These are phyloP conservation scores for Drosophila recens DNA, from an alignment of 2,888 invertebrate species.

Conservation along the genomic window DNA sequence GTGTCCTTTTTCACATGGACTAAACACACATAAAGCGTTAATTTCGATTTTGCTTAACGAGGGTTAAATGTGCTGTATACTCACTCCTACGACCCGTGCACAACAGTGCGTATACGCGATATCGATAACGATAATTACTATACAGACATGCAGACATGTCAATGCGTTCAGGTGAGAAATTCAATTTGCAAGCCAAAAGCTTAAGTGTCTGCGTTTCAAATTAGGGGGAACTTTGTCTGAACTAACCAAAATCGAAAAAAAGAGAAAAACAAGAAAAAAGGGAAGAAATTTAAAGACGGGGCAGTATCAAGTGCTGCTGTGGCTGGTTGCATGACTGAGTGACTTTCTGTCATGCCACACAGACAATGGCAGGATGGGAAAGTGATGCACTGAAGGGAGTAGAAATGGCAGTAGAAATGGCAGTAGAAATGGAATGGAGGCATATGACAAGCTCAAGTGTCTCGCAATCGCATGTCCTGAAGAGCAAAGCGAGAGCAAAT, in stretches of 20 bases:
- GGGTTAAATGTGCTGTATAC: slow-evolving; percentile 63
- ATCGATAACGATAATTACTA: slow-evolving; percentile 75
- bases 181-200: slow-evolving; percentile 59
- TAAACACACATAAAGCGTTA: slow-evolving; percentile 73
- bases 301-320: slow-evolving; percentile 61
- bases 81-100: slow-evolving; percentile 19
- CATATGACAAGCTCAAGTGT: slow-evolving; percentile 68
- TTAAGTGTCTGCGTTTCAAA: slow-evolving; percentile 20
- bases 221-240: slow-evolving; percentile 12
- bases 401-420: background rate
- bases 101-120: slow-evolving; percentile 71
- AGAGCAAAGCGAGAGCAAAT: slow-evolving; percentile 63
- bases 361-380: slow-evolving; percentile 43
- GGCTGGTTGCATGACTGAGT: slow-evolving; percentile 72
- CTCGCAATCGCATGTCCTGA: slow-evolving; percentile 48
- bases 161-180: slow-evolving; percentile 73
- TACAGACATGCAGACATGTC: slow-evolving; percentile 58
- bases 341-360: slow-evolving; percentile 67
- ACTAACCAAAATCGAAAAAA: slow-evolving; percentile 2
- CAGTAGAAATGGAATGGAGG: slow-evolving; percentile 19
- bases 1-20: slow-evolving; percentile 74
- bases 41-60: slow-evolving; percentile 77
- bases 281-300: background rate
- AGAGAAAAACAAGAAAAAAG: background rate
- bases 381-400: slow-evolving; percentile 27